A percentile compares a stretch with the other conserved stretches of the same genome.
Conservation (phyloP, 1,140 invertebrate genomes). For the Stratiolaelaps scimitus region DNA sequence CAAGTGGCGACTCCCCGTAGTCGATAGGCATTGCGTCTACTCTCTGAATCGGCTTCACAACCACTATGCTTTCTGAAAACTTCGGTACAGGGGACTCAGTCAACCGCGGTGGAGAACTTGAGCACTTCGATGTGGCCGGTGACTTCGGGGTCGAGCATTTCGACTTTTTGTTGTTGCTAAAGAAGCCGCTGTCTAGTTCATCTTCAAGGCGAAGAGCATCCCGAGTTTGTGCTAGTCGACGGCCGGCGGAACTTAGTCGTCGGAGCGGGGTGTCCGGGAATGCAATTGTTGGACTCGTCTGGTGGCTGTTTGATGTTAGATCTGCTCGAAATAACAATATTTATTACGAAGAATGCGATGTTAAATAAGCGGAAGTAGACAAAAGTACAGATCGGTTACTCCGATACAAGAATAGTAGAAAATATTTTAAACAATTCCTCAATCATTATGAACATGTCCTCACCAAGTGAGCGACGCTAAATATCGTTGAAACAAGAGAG, state of each 20-base stretch:
- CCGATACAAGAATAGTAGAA: too few relatives aligned
- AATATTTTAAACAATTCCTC: too few relatives aligned
- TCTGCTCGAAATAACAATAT: background rate
- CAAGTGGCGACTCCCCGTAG: background rate
- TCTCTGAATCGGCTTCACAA: slow-evolving; percentile 15
- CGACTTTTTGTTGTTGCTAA: slow-evolving; percentile 5
- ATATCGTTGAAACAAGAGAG: too few relatives aligned
- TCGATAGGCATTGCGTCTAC: background rate
- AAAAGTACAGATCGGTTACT: too few relatives aligned
- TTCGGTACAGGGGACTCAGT: background rate
- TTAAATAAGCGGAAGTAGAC: background rate
- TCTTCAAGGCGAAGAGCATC: slow-evolving; percentile 17
- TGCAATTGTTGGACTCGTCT: slow-evolving; percentile 11
- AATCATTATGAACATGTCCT: too few relatives aligned
- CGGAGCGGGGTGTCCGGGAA: slow-evolving; percentile 4
- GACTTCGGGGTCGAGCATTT: slow-evolving; percentile 10
- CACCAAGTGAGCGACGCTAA: too few relatives aligned
- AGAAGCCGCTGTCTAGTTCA: slow-evolving; percentile 17
- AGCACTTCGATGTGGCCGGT: background rate
- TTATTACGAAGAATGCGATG: background rate
- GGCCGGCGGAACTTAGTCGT: background rate
- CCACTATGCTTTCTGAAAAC: slow-evolving; percentile 2
- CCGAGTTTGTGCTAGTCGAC: background rate
- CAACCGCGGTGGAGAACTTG: background rate
- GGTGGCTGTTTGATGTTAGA: background rate